These are phyloP conservation scores for Calcarius lapponicus DNA, from an alignment of 2,797 vertebrate genomes.

Conservation along the genomic window DNA sequence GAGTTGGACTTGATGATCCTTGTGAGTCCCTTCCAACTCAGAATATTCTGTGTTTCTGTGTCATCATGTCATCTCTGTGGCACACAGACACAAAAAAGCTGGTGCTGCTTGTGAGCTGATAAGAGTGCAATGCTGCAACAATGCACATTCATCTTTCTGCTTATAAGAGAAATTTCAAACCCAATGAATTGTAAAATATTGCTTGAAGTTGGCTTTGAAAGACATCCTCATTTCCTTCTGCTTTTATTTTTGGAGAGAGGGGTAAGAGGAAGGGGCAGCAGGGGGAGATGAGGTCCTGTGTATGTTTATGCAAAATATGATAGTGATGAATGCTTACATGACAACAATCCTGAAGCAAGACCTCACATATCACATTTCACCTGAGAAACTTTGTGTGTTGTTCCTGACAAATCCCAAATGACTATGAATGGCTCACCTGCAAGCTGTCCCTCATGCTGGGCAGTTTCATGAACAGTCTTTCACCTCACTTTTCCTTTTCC, in stretches of 20 bases:
- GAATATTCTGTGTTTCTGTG: neutral
- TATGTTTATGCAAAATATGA: neutral
- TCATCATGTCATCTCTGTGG: neutral
- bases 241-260: neutral
- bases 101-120: neutral
- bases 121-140: neutral
- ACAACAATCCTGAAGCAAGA: neutral
- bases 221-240: neutral
- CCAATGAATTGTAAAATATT: neutral
- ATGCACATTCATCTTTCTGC: accelerated
- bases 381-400: neutral
- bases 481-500: neutral
- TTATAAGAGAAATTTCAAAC: neutral
- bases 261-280: neutral
- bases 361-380: neutral
- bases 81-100: neutral
- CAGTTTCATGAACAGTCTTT: accelerated
- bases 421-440: neutral
- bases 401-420: neutral
- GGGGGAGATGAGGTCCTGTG: neutral
- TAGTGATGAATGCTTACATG: neutral
- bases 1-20: neutral
- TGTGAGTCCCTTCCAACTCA: neutral
- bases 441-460: neutral
- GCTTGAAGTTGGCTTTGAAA: neutral